phyloP scores from a whole-genome alignment of 1,140 invertebrate species.

The Bombus affinis region DNA sequence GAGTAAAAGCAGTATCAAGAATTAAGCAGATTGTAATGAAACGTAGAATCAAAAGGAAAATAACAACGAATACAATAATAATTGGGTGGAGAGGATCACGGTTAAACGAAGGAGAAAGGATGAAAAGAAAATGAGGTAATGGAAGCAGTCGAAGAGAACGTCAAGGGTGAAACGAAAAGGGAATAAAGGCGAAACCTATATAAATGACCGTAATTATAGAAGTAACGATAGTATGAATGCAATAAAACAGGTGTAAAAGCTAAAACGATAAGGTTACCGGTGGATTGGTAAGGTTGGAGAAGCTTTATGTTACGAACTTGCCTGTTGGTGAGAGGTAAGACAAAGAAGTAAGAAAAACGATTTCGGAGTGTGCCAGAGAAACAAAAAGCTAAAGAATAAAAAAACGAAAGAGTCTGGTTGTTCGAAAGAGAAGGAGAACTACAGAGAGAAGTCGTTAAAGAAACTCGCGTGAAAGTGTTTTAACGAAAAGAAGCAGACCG shows the following conservation, averaged over 20 bases:
- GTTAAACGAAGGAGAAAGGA: background rate
- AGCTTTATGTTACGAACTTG: background rate
- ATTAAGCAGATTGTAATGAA: background rate
- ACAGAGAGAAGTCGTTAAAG: background rate
- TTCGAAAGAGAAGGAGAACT: background rate
- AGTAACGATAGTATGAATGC: conserved; percentile 15
- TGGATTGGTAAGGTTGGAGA: background rate
- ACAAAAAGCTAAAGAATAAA: background rate
- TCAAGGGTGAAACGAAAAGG: background rate
- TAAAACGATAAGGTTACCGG: conserved; percentile 20
- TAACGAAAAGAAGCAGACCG: background rate
- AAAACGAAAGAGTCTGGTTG: background rate
- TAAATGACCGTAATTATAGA: conserved; percentile 21
- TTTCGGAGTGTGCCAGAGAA: background rate
- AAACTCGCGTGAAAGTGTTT: conserved; percentile 20
- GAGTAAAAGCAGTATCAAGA: no score
- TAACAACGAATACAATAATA: background rate
- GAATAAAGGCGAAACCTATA: background rate
- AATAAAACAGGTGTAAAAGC: conserved; percentile 10
- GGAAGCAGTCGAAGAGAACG: background rate
- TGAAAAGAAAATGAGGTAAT: background rate
- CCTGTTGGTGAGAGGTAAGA: background rate
- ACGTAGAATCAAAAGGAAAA: background rate
- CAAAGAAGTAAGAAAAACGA: conserved; percentile 2
- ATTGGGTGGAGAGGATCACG: background rate